A percentile compares a stretch with the other conserved stretches of the same genome.
Conservation (phyloP, 2,888 invertebrate genomes). For the Hecatera dysodea region DNA sequence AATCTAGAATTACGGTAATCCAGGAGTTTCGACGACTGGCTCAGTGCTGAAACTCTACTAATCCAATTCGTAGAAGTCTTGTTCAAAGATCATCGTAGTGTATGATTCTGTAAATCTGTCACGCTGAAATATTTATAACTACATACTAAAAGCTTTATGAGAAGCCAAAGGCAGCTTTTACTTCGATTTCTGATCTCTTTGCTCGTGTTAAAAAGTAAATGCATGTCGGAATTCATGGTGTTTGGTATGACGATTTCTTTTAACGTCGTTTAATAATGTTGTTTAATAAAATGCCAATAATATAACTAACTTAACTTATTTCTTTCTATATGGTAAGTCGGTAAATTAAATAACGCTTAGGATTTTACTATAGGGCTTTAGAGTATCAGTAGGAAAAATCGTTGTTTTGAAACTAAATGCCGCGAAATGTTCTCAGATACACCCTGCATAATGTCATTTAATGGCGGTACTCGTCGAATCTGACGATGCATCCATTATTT, state of each 20-base stretch:
- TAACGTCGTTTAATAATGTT: accelerated
- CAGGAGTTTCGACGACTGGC: constrained; percentile 21
- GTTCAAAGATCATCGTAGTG: constrained; percentile 40
- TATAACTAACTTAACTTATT: background rate
- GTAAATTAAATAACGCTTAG: background rate
- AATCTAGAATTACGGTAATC: constrained; percentile 47
- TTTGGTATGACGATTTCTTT: background rate
- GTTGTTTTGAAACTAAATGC: background rate
- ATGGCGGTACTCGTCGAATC: constrained; percentile 37
- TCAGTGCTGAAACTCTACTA: constrained; percentile 20
- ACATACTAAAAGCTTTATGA: constrained; percentile 49
- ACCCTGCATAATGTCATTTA: constrained; percentile 24
- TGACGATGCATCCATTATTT: constrained; percentile 50
- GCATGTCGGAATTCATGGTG: background rate
- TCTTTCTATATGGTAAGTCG: background rate
- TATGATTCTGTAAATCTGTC: constrained; percentile 46
- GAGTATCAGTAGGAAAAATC: too few species aligned
- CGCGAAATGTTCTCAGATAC: background rate
- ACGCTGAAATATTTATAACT: constrained; percentile 31
- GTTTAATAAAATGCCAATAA: background rate
- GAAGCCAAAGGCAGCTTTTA: constrained; percentile 29
- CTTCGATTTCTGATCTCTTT: constrained; percentile 29
- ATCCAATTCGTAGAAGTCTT: constrained; percentile 45
- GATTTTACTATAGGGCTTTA: background rate
- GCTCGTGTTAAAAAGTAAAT: constrained; percentile 33